A percentile compares a stretch with the other conserved stretches of the same genome.
These are phyloP conservation scores for Haemorhous mexicanus DNA, from an alignment of 2,113 vertebrate species.

Conservation along the genomic window DNA sequence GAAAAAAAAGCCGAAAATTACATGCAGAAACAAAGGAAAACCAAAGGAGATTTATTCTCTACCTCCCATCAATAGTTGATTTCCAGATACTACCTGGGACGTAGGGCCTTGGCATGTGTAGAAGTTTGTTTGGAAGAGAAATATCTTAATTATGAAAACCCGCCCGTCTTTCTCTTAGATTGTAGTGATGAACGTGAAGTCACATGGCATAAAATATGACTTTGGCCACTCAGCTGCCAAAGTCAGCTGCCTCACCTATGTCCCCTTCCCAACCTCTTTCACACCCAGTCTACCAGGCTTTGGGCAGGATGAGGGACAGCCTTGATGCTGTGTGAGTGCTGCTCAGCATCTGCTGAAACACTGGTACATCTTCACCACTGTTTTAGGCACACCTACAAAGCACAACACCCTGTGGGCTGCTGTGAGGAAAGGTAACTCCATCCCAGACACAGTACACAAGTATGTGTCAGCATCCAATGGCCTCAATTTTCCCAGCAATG, in stretches of 20 bases:
- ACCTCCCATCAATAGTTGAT: background rate
- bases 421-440: background rate
- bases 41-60: background rate
- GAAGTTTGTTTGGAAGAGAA: background rate
- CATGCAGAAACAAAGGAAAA: background rate
- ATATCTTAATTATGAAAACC: background rate
- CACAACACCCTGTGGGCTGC: background rate
- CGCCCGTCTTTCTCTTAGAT: background rate
- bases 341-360: background rate
- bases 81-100: background rate
- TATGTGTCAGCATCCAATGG: background rate
- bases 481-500: background rate
- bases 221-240: background rate
- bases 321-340: background rate
- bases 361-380: fast-evolving
- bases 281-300: background rate
- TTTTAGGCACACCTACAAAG: background rate
- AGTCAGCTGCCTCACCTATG: background rate
- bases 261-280: background rate
- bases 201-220: background rate
- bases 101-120: background rate
- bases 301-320: background rate
- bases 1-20: background rate
- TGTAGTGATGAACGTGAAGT: background rate
- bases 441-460: background rate